These are phyloP conservation scores for Trematomus bernacchii DNA, from an alignment of 2,797 vertebrate species.

Conservation along the genomic window DNA sequence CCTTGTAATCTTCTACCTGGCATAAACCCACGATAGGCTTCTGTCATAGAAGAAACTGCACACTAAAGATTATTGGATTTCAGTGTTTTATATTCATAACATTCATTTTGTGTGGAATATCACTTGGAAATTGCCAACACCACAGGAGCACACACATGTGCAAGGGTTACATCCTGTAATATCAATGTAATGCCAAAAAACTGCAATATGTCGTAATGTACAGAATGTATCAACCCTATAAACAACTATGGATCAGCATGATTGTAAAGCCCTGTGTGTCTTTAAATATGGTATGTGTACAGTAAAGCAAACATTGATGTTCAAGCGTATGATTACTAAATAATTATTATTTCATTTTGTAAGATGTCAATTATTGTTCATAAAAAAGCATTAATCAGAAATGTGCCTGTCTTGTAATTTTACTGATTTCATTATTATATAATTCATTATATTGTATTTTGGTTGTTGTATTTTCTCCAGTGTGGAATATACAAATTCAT, in stretches of 20 bases:
- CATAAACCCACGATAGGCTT: neutral
- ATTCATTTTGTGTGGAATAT: conserved; percentile 1
- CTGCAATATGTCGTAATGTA: conserved; percentile 36
- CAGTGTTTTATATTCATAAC: conserved; percentile 1
- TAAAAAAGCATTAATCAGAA: conserved; percentile 69
- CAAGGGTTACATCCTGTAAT: conserved; percentile 20
- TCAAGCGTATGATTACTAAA: conserved; percentile 55
- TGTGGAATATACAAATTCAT: neutral
- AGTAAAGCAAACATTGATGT: conserved; percentile 51
- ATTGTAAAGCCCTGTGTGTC: conserved; percentile 52
- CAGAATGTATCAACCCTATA: conserved; percentile 46
- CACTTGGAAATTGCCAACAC: conserved; percentile 29
- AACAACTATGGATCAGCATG: conserved; percentile 57
- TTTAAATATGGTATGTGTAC: conserved; percentile 52
- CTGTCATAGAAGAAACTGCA: neutral
- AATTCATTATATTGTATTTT: no score
- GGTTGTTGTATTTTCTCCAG: neutral
- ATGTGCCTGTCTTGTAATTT: conserved; percentile 12
- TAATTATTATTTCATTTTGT: conserved; percentile 77
- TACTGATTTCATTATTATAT: neutral
- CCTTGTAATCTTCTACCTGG: neutral
- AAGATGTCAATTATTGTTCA: conserved; percentile 83
- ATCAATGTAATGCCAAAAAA: conserved; percentile 34
- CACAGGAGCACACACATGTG: conserved; percentile 23
- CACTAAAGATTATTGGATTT: neutral